Base-by-base conservation (phyloP, 2,888 invertebrate species). In the Schizotus pectinicornis region DNA sequence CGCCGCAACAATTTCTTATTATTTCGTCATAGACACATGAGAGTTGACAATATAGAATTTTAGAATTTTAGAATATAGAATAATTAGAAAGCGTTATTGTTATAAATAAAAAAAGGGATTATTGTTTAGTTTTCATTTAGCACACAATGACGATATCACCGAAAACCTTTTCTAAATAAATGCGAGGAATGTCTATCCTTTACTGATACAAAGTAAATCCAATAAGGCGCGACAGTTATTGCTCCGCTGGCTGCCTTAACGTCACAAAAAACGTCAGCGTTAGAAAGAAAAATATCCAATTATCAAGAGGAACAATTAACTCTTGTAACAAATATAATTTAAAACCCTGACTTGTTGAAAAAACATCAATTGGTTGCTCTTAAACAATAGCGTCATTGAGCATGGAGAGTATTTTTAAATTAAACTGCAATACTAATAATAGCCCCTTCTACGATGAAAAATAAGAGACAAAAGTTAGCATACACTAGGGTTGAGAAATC, bases 151-250 rank as follows among this genome's bases (percentile, higher is more conserved):
- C 63, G 67, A 67, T 62, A 67, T 69, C 67, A 64, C 55, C 36
- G 47, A 50, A 65, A 63, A 51, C 59, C 56, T 58, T 63, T 66
- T 60, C 57, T 60, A 67, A 69, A 68, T 68, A 67, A 67, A 69
- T 64, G 64, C 65, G 63, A 42, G 42, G 57, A 61, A 62, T 65
- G 64, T 66, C 64, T 59, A 65, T 64, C 63, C 63, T 67, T 71
- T 69, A 71, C 69, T 69, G 71, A 71, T 71, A 71, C 71, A 68
- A 64, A 71, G 71, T 65, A 71, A 69, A 71, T 71, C 68, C 69
- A 68, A 71, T 71, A 69, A 69, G 67, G 68, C 58, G 67, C 66
- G 71, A 71, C 71, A 71, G 69, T 69, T 69, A 71, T 71, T 71
- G 71, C 69, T 57, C 63, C 3, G 5, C 2, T 22, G 22, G 22